These are phyloP conservation scores for Polia nebulosa DNA, from an alignment of 2,888 invertebrate genomes.

Conservation along the genomic window DNA sequence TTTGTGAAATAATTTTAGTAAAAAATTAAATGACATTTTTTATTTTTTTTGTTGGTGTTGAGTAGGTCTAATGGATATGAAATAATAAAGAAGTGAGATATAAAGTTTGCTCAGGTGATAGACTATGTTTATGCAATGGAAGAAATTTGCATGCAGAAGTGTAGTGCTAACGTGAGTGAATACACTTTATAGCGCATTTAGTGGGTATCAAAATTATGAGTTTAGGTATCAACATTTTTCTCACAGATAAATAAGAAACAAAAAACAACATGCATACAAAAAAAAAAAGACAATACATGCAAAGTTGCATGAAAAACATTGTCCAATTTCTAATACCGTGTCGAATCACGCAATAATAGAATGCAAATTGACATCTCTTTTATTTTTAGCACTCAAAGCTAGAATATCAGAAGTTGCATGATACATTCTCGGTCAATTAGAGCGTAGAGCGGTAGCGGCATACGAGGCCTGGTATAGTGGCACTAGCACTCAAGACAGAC, in stretches of 20 bases:
- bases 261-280: slow-evolving; percentile 15
- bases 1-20: neutral
- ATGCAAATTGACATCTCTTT: slow-evolving; percentile 63
- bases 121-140: neutral
- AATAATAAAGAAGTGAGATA: neutral
- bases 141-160: neutral
- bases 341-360: slow-evolving; percentile 63
- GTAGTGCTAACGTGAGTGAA: neutral
- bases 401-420: slow-evolving; percentile 80
- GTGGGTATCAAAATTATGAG: neutral
- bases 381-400: slow-evolving; percentile 67
- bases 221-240: neutral
- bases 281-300: slow-evolving; percentile 29
- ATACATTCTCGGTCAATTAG: slow-evolving; percentile 88
- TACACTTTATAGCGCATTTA: neutral
- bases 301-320: slow-evolving; percentile 38
- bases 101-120: slow-evolving; percentile 38
- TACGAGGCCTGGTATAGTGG: slow-evolving; percentile 76
- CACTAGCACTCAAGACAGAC: slow-evolving; percentile 82
- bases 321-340: slow-evolving; percentile 49
- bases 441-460: slow-evolving; percentile 82
- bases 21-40: neutral
- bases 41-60: neutral
- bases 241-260: neutral
- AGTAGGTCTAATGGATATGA: neutral